Evolutionary conservation across 2,113 vertebrate species (phyloP).

Genomic region (Camelus bactrianus): DNA sequence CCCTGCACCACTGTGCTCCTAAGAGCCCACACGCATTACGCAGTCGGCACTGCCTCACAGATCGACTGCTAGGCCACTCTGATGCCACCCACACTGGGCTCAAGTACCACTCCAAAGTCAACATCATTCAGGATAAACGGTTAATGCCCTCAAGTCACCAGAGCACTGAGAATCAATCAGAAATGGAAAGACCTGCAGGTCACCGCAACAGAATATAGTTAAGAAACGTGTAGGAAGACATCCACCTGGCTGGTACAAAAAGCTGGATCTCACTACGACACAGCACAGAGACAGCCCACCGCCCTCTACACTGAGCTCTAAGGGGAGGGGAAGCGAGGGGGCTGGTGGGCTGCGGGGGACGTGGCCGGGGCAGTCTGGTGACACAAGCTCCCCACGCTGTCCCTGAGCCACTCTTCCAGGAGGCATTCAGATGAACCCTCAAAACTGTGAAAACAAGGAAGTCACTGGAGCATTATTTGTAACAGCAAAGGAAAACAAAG

Average conservation of each 20-base stretch:
- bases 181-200: not conserved
- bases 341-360: accelerated
- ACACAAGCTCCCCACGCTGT: no score
- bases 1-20: accelerated
- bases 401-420: not conserved
- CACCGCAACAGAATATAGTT: not conserved
- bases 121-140: not conserved
- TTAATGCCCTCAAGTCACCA: not conserved
- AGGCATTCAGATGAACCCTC: not conserved
- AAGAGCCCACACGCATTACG: not conserved
- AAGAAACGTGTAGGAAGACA: not conserved
- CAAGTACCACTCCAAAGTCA: not conserved
- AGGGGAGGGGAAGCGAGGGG: not conserved
- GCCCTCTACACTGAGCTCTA: no score
- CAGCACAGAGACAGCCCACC: accelerated
- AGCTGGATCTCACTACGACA: accelerated
- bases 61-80: not conserved
- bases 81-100: not conserved
- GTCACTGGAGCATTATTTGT: no score
- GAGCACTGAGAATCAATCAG: not conserved
- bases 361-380: not conserved
- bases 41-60: not conserved
- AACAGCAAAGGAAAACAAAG: no score
- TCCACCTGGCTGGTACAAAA: accelerated
- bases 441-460: not conserved